Percentiles rank a stretch among this genome's conserved stretches.
phyloP scores from a whole-genome alignment of 2,888 invertebrate genomes.

The Cosmorhoe ocellata region DNA sequence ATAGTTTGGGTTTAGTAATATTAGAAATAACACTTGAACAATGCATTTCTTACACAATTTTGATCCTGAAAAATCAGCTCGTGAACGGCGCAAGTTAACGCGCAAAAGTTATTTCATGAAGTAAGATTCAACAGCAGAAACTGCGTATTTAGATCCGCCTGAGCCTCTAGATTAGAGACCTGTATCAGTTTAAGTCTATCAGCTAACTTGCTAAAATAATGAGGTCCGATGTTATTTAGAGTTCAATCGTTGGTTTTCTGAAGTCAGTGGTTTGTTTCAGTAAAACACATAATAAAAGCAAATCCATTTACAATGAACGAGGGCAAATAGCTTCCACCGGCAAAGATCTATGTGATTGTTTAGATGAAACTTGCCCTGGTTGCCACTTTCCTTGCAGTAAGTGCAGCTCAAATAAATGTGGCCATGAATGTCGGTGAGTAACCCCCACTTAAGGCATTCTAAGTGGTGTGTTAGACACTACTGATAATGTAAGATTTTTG shows the following conservation, averaged over 20 bases:
- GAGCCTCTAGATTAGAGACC: too few species aligned
- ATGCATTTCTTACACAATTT: conserved; percentile 83
- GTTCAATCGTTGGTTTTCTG: background rate
- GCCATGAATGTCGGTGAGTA: conserved; percentile 88
- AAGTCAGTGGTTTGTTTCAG: conserved; percentile 46
- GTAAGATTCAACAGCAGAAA: background rate
- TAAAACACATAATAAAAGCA: conserved; percentile 62
- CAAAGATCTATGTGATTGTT: conserved; percentile 92
- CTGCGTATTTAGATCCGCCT: background rate
- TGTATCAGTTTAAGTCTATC: too few species aligned
- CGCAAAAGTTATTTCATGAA: conserved; percentile 80
- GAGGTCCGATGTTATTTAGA: too few species aligned
- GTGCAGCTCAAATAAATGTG: conserved; percentile 90
- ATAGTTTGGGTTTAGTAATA: too few species aligned
- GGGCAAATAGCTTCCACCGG: conserved; percentile 85
- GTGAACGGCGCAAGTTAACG: conserved; percentile 89
- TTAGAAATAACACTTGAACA: background rate
- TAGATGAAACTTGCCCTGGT: conserved; percentile 89
- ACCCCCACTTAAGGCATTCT: too few species aligned
- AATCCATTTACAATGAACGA: conserved; percentile 86
- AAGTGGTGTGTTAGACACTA: conserved; percentile 22
- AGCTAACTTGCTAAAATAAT: too few species aligned
- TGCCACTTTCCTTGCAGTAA: conserved; percentile 92
- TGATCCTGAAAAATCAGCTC: conserved; percentile 89
- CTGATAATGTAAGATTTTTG: too few species aligned